These are phyloP conservation scores for Gymnodraco acuticeps DNA, from an alignment of 2,797 vertebrate species.

Conservation along the genomic window DNA sequence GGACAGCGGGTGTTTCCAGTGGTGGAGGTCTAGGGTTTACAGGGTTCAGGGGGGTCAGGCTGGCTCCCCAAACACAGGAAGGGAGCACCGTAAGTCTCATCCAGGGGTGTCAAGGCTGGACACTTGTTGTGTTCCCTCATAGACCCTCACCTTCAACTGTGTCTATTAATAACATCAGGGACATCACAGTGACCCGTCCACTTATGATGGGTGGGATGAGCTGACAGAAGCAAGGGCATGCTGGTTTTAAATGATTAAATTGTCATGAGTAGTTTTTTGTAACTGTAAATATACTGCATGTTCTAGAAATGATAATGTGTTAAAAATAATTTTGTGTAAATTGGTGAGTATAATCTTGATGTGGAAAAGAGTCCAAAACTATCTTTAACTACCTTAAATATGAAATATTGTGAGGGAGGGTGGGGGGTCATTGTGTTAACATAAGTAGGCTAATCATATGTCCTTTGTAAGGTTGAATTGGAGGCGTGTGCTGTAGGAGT, in stretches of 20 bases:
- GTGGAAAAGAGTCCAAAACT: not conserved
- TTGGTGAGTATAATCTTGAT: not conserved
- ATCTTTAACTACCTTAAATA: constrained; percentile 1
- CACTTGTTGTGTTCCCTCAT: constrained; percentile 59
- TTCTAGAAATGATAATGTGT: not conserved
- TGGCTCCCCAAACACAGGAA: constrained; percentile 84
- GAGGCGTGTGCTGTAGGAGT: constrained; percentile 84
- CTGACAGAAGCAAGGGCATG: constrained; percentile 31
- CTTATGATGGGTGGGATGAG: constrained; percentile 40
- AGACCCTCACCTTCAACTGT: constrained; percentile 77
- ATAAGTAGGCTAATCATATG: constrained; percentile 65
- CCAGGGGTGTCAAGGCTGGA: constrained; percentile 76
- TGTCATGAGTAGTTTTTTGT: not conserved
- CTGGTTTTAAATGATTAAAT: constrained; percentile 12
- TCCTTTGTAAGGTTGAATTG: constrained; percentile 76
- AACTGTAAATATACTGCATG: not conserved
- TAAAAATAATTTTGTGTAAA: too few relatives aligned
- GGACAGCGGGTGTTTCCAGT: constrained; percentile 78
- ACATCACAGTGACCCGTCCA: constrained; percentile 10
- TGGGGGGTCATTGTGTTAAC: constrained; percentile 57
- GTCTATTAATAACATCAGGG: constrained; percentile 70
- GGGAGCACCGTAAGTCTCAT: constrained; percentile 72
- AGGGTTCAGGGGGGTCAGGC: constrained; percentile 72
- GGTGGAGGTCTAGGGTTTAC: constrained; percentile 68
- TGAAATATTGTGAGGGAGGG: not conserved